phyloP scores from a whole-genome alignment of 2,797 vertebrate genomes.

The Salmo trutta region DNA sequence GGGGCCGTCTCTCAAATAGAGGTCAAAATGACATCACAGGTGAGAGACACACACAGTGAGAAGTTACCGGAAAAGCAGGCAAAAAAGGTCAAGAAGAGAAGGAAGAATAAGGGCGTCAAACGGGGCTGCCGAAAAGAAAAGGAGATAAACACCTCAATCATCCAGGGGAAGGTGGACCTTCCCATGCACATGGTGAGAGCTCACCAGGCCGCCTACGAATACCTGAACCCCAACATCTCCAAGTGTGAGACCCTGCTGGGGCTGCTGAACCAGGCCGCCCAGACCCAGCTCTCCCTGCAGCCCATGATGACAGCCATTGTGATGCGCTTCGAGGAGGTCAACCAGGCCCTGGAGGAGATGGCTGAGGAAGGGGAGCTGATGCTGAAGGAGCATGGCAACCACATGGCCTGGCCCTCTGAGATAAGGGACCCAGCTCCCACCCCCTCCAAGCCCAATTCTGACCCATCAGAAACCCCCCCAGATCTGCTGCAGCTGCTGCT shows the following conservation, averaged over 20 bases:
- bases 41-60: conserved; percentile 39
- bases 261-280: conserved; percentile 80
- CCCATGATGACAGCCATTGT: conserved; percentile 82
- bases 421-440: conserved; percentile 41
- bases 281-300: conserved; percentile 84
- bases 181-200: conserved; percentile 82
- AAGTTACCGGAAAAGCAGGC: conserved; percentile 37
- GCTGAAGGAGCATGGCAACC: conserved; percentile 77
- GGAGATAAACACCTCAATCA: conserved; percentile 35
- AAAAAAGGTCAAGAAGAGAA: conserved; percentile 55
- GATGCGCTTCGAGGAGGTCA: conserved; percentile 85
- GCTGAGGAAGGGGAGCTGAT: conserved; percentile 86
- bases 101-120: conserved; percentile 56
- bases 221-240: conserved; percentile 84
- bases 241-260: conserved; percentile 85
- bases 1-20: conserved; percentile 37
- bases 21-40: conserved; percentile 23
- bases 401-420: conserved; percentile 77
- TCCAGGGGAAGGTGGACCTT: conserved; percentile 80
- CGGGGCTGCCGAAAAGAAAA: conserved; percentile 65
- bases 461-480: conserved; percentile 72
- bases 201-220: conserved; percentile 83
- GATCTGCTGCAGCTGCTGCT: conserved; percentile 88
- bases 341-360: conserved; percentile 86
- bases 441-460: conserved; percentile 30